These are phyloP conservation scores for Brachionus paranguensis DNA, from an alignment of 1,140 invertebrate species.

Conservation along the genomic window DNA sequence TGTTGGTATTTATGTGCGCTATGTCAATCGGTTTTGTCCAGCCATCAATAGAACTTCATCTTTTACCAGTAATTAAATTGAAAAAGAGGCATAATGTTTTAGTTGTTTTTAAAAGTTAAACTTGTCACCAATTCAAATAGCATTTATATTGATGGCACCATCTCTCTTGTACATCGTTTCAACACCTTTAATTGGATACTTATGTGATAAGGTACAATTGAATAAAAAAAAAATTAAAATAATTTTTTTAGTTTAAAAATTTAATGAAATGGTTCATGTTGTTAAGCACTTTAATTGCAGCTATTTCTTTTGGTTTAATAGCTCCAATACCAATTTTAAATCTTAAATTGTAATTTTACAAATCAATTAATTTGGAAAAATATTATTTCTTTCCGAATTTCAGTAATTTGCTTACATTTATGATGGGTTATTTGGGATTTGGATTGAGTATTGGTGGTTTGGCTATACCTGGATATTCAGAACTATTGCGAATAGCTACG, in stretches of 20 bases:
- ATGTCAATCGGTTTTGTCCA: constrained; percentile 8
- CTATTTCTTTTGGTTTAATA: neutral
- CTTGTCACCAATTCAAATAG: constrained; percentile 12
- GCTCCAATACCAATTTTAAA: neutral
- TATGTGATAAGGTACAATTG: constrained; percentile 27
- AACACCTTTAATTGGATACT: constrained; percentile 3
- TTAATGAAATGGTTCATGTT: constrained; percentile 16
- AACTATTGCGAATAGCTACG: neutral
- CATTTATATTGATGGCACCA: neutral
- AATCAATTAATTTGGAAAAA: neutral
- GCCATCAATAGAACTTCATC: constrained; percentile 34
- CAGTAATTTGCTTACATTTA: constrained; percentile 9
- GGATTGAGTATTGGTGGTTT: constrained; percentile 31
- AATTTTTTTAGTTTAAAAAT: neutral
- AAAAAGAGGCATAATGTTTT: neutral
- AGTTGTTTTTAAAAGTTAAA: neutral
- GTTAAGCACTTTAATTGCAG: neutral
- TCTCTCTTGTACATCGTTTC: neutral
- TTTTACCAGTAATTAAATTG: neutral
- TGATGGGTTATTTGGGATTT: neutral
- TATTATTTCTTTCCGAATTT: neutral
- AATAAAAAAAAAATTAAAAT: neutral
- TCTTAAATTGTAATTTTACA: neutral
- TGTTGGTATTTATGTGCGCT: constrained; percentile 16
- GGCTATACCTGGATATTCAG: constrained; percentile 21